Percentiles rank a stretch among this genome's conserved stretches.
Conservation (phyloP, 2,797 vertebrate genomes). For the Apodemus agrarius region DNA sequence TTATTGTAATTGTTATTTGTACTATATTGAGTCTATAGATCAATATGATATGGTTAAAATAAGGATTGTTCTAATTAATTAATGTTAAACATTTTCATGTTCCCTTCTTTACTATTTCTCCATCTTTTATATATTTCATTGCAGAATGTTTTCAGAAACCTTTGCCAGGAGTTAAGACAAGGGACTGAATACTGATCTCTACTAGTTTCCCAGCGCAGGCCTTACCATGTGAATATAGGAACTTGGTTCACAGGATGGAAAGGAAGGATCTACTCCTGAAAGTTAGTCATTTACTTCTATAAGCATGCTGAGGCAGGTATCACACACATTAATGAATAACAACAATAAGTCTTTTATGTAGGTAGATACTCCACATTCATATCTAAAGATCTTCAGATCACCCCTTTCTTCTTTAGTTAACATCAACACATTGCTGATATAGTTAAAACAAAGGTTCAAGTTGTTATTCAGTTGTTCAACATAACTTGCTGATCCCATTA, state of each 20-base stretch:
- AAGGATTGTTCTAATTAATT: not conserved
- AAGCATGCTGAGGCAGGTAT: not conserved
- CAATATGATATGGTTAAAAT: not conserved
- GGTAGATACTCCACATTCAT: not conserved
- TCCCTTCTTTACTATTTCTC: not conserved
- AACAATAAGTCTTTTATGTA: not conserved
- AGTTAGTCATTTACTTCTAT: not conserved
- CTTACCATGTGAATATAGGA: not conserved
- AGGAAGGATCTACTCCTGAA: not conserved
- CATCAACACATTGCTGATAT: slow-evolving; percentile 61
- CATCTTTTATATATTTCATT: not conserved
- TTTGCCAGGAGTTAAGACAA: not conserved
- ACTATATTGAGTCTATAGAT: not conserved
- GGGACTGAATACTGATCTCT: not conserved
- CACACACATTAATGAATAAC: not conserved
- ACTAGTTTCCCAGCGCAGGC: not conserved
- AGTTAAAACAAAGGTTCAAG: slow-evolving; percentile 70
- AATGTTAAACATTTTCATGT: not conserved
- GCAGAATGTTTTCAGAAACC: not conserved
- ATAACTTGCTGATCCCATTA: slow-evolving; percentile 75
- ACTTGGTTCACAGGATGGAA: not conserved
- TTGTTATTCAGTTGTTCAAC: slow-evolving; percentile 46
- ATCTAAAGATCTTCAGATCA: slow-evolving; percentile 45
- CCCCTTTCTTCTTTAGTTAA: slow-evolving; percentile 63
- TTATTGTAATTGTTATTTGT: not conserved